phyloP scores from a whole-genome alignment of 2,113 vertebrate genomes.

The Antechinus stuartii region DNA sequence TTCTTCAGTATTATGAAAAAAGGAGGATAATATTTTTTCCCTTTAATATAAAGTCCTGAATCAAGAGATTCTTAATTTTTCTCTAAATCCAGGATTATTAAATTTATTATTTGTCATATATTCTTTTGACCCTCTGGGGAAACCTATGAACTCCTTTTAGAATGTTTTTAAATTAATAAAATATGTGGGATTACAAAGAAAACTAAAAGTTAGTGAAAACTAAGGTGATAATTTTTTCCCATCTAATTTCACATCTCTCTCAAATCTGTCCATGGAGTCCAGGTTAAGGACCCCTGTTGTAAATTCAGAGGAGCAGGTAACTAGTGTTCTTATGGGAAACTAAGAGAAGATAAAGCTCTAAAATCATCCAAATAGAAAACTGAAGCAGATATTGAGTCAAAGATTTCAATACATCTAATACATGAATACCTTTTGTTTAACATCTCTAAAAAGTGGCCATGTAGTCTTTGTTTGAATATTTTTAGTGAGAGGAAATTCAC shows the following conservation, averaged over 20 bases:
- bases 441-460: not conserved
- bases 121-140: not conserved
- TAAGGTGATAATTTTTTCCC: not conserved
- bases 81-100: not conserved
- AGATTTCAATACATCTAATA: not conserved
- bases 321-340: not conserved
- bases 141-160: not conserved
- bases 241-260: not conserved
- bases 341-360: not conserved
- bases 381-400: not conserved
- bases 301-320: not conserved
- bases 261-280: not conserved
- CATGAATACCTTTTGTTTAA: not conserved
- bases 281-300: not conserved
- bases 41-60: not conserved
- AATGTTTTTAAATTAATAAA: not conserved
- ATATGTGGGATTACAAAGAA: not conserved
- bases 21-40: not conserved
- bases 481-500: not conserved
- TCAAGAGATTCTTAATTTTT: not conserved
- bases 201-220: not conserved
- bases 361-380: not conserved
- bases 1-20: not conserved
- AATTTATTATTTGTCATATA: not conserved
- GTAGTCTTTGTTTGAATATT: not conserved